phyloP scores from a whole-genome alignment of 2,797 vertebrate species.

The Argyrosomus regius region DNA sequence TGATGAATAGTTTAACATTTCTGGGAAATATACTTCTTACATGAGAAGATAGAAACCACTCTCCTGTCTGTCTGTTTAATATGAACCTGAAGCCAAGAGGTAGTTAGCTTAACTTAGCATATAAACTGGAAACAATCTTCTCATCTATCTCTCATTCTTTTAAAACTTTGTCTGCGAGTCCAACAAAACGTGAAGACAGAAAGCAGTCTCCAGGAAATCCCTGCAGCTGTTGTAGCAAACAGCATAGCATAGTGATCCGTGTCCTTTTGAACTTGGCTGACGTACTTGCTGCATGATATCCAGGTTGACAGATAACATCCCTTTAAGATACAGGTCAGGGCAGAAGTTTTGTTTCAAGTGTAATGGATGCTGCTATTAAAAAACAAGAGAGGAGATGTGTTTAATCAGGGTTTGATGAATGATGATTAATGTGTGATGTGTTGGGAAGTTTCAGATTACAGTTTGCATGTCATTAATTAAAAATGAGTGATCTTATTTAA shows the following conservation, averaged over 20 bases:
- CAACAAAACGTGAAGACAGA: constrained; percentile 2
- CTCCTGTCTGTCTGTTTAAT: background rate
- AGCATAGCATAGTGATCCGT: background rate
- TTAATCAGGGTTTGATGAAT: constrained; percentile 3
- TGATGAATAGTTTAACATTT: background rate
- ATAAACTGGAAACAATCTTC: background rate
- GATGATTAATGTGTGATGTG: constrained; percentile 24
- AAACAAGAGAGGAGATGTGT: background rate
- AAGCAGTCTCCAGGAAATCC: constrained; percentile 17
- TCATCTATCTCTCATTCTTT: background rate
- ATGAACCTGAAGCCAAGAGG: background rate
- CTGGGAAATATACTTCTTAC: background rate
- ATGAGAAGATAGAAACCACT: background rate
- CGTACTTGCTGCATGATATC: background rate
- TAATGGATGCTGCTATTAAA: constrained; percentile 31
- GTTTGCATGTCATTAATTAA: background rate
- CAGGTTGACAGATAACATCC: background rate
- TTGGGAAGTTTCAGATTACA: constrained; percentile 1
- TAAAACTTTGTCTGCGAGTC: constrained; percentile 5
- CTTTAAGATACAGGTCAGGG: constrained; percentile 1
- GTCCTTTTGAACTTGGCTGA: constrained; percentile 17
- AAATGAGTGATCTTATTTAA: background rate
- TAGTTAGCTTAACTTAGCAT: background rate
- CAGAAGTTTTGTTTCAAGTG: constrained; percentile 10
- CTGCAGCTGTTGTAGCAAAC: constrained; percentile 7